phyloP scores from a whole-genome alignment of 2,113 vertebrate species.

The Astatotilapia flaviijosephi region DNA sequence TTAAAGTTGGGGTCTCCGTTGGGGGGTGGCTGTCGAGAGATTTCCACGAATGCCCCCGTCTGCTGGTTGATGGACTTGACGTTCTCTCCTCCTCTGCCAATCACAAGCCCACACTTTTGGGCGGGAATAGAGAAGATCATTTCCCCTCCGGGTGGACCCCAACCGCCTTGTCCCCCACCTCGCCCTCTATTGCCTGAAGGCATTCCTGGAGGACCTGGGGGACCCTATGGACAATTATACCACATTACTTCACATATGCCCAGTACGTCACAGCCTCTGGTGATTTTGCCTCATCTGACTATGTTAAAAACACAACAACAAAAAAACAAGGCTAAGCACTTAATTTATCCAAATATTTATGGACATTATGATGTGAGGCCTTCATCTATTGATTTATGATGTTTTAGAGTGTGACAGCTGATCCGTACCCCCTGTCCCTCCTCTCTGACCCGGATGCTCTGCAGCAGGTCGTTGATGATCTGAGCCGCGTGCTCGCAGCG shows the following conservation, averaged over 20 bases:
- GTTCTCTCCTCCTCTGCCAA: conserved; percentile 87
- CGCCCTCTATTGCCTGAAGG: conserved; percentile 80
- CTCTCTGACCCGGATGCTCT: conserved; percentile 81
- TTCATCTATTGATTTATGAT: not conserved
- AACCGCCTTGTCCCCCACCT: conserved; percentile 81
- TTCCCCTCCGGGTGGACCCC: conserved; percentile 87
- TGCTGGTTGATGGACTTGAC: conserved; percentile 93
- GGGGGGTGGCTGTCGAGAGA: conserved; percentile 84
- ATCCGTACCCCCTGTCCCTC: conserved; percentile 63
- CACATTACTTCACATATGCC: not conserved
- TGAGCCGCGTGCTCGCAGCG: conserved; percentile 87
- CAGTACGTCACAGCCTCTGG: not conserved
- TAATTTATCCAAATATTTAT: not conserved
- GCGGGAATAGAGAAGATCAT: conserved; percentile 90
- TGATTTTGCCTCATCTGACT: not conserved
- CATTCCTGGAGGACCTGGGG: conserved; percentile 79
- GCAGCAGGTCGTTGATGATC: conserved; percentile 87
- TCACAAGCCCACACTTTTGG: conserved; percentile 90
- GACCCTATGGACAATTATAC: conserved; percentile 53
- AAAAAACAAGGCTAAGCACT: not conserved
- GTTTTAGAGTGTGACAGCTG: not conserved
- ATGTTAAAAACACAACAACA: not conserved
- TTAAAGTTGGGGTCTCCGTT: conserved; percentile 92
- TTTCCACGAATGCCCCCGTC: conserved; percentile 89
- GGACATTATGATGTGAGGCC: not conserved